Evolutionary conservation across 2,113 vertebrate genomes (phyloP), one percentile per base, ranked within the genome.

Genomic region (Lophochroa leadbeateri): DNA sequence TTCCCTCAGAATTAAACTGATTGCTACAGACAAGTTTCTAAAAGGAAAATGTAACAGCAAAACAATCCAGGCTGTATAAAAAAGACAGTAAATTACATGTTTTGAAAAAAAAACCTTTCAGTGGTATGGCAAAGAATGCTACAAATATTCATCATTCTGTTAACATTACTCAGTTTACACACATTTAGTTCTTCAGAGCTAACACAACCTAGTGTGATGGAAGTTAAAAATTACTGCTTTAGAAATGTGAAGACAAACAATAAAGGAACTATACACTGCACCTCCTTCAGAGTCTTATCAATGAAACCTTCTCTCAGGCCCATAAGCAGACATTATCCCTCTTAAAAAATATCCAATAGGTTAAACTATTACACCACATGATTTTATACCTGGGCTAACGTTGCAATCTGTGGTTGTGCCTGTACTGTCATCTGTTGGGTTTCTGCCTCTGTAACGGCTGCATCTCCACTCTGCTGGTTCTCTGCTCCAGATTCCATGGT

Each of bases 401-500:
- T 99, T 96, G 99, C 98, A 98, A 99, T 98, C 98, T 99, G 98
- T 97, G 98, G 98, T 88, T 98, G 98, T 96, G 98, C 98, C 96
- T 98, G 98, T 94, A 98, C 98, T 94, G 98, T 98, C 97, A 99
- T 99, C 97, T 99, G 99, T 97, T 99, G 99, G 96, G 97, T 98
- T 97, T 99, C 99, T 96, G 99, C 98, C 97, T 99, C 99, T 89
- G 99, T 98, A 97, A 99, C 98, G 97, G 98, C 98, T 90, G 99
- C 98, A 97, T 99, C 99, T 97, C 99, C 99, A 98, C 99, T 98
- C 98, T 99, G 99, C 98, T 99, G 99, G 97, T 98, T 98, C 97
- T 99, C 99, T 98, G 99, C 98, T 98, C 98, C 99, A 98, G 99
- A 99, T 98, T 99, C 99, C 99, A 99, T 99, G 98, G 98, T 99